phyloP scores from a whole-genome alignment of 2,113 vertebrate species.

The Kryptolebias marmoratus region DNA sequence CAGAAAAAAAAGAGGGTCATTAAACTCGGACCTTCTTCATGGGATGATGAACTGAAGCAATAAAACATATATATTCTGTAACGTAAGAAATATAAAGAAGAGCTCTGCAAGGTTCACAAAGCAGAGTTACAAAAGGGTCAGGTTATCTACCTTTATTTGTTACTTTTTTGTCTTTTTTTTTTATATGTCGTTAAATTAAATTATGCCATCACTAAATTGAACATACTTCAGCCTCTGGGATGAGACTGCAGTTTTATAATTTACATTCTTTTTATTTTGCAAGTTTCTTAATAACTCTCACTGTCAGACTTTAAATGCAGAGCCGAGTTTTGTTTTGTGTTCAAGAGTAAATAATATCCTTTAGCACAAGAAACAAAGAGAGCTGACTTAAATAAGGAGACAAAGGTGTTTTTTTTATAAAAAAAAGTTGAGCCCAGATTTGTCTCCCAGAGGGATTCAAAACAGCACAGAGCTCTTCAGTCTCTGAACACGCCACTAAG shows the following conservation, averaged over 20 bases:
- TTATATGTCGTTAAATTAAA: background rate
- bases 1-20: background rate
- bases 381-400: conserved; percentile 27
- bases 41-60: background rate
- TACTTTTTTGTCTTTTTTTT: background rate
- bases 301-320: background rate
- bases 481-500: background rate
- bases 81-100: background rate
- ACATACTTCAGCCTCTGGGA: background rate
- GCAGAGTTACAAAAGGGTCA: too few relatives aligned
- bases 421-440: background rate
- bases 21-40: conserved; percentile 17
- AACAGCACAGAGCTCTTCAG: background rate
- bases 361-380: conserved; percentile 16
- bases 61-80: background rate
- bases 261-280: background rate
- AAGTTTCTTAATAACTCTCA: too few relatives aligned
- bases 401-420: background rate
- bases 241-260: background rate
- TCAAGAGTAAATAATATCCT: conserved; percentile 4
- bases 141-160: background rate
- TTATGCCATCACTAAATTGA: background rate
- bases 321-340: background rate
- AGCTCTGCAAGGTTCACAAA: background rate
- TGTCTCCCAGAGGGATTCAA: conserved; percentile 5